Conservation (phyloP, 2,888 invertebrate species). For the Anthophora plumipes region DNA sequence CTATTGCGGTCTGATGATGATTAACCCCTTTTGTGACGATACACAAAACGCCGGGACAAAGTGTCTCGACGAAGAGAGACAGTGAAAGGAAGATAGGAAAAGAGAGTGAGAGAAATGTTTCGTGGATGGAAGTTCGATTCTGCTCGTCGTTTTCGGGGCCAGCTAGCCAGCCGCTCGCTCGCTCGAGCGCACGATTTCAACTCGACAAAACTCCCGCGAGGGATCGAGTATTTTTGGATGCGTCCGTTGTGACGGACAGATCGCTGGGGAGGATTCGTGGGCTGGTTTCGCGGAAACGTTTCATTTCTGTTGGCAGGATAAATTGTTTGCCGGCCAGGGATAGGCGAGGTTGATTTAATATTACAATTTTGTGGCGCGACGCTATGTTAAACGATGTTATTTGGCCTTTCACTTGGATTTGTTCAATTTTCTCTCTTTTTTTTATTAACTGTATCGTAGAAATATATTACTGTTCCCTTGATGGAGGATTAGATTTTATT, state of each 20-base stretch:
- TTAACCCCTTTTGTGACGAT: conserved; percentile 65
- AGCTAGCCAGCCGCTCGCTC: background rate
- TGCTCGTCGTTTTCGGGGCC: conserved; percentile 12
- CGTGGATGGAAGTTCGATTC: background rate
- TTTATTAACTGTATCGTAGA: background rate
- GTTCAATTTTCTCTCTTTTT: background rate
- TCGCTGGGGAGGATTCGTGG: conserved; percentile 6
- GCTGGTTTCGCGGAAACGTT: conserved; percentile 9
- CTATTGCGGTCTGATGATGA: conserved; percentile 66
- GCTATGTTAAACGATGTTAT: background rate
- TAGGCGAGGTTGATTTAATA: conserved; percentile 13
- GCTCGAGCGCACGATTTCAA: conserved; percentile 2
- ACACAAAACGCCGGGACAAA: conserved; percentile 45
- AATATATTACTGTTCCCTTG: too few species aligned
- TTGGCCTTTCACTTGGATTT: too few species aligned
- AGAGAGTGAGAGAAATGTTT: conserved; percentile 3
- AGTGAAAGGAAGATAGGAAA: conserved; percentile 1
- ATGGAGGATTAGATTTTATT: too few species aligned
- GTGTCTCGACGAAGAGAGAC: conserved; percentile 15
- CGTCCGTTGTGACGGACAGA: conserved; percentile 23
- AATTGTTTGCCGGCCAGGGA: background rate
- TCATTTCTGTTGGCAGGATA: background rate
- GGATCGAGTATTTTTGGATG: conserved; percentile 40
- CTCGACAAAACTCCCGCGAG: conserved; percentile 19
- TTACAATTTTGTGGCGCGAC: background rate